phyloP scores from a whole-genome alignment of 1,140 invertebrate genomes.

The Akabosia matsudoensis region DNA sequence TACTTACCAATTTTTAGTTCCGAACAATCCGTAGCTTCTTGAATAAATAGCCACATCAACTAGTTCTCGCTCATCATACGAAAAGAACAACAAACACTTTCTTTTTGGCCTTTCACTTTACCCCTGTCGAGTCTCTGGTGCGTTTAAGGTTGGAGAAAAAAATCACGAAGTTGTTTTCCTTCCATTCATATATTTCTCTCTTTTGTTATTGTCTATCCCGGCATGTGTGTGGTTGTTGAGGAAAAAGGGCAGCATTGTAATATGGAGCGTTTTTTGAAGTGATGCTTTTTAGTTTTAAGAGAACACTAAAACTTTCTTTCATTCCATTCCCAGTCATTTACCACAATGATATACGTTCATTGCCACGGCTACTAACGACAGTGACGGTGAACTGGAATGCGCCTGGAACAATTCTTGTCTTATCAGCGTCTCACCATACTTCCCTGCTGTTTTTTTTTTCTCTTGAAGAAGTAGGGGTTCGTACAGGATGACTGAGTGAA shows the following conservation, averaged over 20 bases:
- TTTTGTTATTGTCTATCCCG: not conserved
- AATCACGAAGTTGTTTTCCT: not conserved
- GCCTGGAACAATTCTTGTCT: not conserved
- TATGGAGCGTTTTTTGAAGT: not conserved
- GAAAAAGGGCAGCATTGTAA: not conserved
- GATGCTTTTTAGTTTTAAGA: conserved; percentile 8
- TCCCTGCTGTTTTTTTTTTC: not conserved
- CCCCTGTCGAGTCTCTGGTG: not conserved
- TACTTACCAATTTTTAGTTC: too few species aligned
- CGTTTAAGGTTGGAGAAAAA: not conserved
- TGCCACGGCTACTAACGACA: not conserved
- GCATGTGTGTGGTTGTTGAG: not conserved
- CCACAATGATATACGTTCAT: conserved; percentile 14
- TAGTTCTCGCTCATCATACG: too few species aligned
- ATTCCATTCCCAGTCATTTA: conserved; percentile 14
- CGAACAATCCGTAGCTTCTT: not conserved
- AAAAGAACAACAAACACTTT: not conserved
- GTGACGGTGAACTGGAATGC: not conserved
- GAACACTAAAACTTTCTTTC: conserved; percentile 18
- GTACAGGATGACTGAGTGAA: not conserved
- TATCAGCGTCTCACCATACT: not conserved
- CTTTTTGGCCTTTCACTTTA: not conserved
- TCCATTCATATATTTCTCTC: not conserved
- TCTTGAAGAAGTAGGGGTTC: not conserved
- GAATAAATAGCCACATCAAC: not conserved